Conservation (phyloP, 23 tunicate species). For the Aplidium turbinatum region DNA sequence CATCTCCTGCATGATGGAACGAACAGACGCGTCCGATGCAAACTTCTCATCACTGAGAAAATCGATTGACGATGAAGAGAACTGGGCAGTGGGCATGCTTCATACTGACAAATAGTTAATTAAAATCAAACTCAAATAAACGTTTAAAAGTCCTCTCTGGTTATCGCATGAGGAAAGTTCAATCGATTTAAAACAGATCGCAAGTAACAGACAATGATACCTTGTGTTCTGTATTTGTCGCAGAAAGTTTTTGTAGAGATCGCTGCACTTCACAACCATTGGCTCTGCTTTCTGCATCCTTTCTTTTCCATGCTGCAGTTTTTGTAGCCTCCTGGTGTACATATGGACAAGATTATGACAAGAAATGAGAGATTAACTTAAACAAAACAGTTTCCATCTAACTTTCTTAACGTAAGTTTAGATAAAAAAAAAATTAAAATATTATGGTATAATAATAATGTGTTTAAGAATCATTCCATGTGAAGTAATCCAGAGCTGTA, state of each 20-base stretch:
- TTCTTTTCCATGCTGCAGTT: conserved; percentile 43
- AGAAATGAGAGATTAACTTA: background rate
- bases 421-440: background rate
- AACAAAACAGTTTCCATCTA: too few species aligned
- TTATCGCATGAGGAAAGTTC: background rate
- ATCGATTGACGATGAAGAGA: too few species aligned
- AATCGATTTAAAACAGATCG: background rate
- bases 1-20: background rate
- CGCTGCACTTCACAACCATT: conserved; percentile 3
- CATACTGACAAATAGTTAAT: too few species aligned
- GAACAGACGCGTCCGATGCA: background rate
- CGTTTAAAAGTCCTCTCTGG: background rate
- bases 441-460: background rate
- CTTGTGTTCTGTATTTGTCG: conserved; percentile 3
- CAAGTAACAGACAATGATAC: background rate
- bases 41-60: background rate
- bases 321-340: conserved; percentile 20
- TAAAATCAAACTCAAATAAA: background rate
- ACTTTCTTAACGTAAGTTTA: too few species aligned
- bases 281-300: conserved; percentile 29
- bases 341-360: too few species aligned
- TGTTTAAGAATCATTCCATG: too few species aligned
- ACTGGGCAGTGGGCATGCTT: too few species aligned
- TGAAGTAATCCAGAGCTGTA: too few species aligned
- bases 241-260: background rate